Evolutionary conservation across 1,140 invertebrate species (phyloP), one percentile per base, ranked within the genome.

Genomic region (Neodiprion lecontei): DNA sequence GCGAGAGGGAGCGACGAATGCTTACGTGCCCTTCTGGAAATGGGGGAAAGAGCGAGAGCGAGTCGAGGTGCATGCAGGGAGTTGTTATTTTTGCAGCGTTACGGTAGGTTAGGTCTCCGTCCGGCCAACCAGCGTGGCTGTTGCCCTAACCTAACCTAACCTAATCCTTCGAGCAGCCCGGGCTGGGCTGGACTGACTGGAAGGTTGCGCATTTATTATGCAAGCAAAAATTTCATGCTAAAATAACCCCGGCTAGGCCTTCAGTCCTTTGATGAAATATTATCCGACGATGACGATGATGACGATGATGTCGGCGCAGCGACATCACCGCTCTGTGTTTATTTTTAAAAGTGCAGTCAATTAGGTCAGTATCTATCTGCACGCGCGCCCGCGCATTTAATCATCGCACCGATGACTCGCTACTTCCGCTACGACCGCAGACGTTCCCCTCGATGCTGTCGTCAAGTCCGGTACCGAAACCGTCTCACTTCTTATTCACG

Each of bases 121-220:
- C 17, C 17, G 17, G 50, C 10, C n/a, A 53, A 53, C 50, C 50
- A 53, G 50, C 50, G 10, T n/a, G 10, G 50, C n/a, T 53, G 50
- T 53, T 53, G 10, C 79, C 85, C 81, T 86, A 87, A 86, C 84
- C 85, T 87, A 86, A 78, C 85, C 82, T 86, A 84, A 87, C 83
- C 79, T 84, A 86, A 86, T 87, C 86, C 86, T 87, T 86, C 50
- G 50, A 11, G n/a, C 10, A 53, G 50, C 50, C n/a, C 10, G 50
- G 50, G 17, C 17, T 21, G 17, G 17, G 17, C 17, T 21, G 17
- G 17, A 21, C 17, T 21, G 17, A 53, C 10, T 53, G 50, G 50
- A 53, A 53, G 50, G 50, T 53, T 53, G 50, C 50, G 50, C 50
- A 53, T 53, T 53, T 53, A 53, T 53, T 53, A 53, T 53, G 50